phyloP scores from a whole-genome alignment of 2,888 invertebrate species.

The Thelaira solivaga region DNA sequence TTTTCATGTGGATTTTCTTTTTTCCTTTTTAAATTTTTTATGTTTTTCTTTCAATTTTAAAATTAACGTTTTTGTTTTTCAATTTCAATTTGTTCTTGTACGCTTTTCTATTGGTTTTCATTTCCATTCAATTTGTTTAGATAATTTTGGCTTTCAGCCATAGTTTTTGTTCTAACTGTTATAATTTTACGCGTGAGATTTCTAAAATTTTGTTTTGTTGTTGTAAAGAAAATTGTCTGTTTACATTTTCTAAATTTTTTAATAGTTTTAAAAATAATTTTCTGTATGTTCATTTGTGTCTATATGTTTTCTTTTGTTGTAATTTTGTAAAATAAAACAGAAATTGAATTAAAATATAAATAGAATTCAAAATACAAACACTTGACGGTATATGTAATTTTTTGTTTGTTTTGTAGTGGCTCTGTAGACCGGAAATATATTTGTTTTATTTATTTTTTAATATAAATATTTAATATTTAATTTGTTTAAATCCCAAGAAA shows the following conservation, averaged over 20 bases:
- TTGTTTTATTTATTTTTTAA: background rate
- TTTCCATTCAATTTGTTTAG: constrained; percentile 48
- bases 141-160: constrained; percentile 59
- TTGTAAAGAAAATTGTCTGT: constrained; percentile 8
- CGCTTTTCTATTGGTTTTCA: constrained; percentile 2
- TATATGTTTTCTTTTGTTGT: no score
- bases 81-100: background rate
- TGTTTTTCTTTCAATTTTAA: background rate
- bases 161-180: constrained; percentile 31
- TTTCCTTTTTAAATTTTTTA: background rate
- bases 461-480: background rate
- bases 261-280: constrained; percentile 4
- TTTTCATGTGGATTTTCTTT: constrained; percentile 9
- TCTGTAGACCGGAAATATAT: constrained; percentile 25
- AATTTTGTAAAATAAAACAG: constrained; percentile 11
- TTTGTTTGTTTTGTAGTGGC: background rate
- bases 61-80: background rate
- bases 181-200: constrained; percentile 9
- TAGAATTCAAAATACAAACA: background rate
- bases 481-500: background rate
- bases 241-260: constrained; percentile 1
- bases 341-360: background rate
- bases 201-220: constrained; percentile 29
- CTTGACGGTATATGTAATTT: constrained; percentile 33
- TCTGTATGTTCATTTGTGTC: constrained; percentile 1